A percentile compares a stretch with the other conserved stretches of the same genome.
Evolutionary conservation across 1,140 invertebrate genomes (phyloP).

Genomic region (Neodiprion fabricii): DNA sequence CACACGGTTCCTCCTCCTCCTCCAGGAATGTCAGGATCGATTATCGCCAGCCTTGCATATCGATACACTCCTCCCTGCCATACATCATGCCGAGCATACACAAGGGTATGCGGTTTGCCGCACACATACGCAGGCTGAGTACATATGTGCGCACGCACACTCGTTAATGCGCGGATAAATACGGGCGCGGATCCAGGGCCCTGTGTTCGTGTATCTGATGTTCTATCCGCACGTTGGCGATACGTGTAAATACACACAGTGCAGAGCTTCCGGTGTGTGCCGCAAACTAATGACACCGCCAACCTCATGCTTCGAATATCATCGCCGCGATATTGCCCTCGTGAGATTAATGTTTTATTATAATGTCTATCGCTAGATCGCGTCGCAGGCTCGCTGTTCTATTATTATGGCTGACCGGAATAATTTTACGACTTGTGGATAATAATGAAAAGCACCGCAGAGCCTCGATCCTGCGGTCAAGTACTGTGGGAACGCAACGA

Average conservation of each 20-base stretch:
- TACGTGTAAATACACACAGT: neutral
- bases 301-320: constrained; percentile 58
- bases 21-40: constrained; percentile 8
- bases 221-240: neutral
- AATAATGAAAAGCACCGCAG: neutral
- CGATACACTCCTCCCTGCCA: neutral
- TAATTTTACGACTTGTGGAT: constrained; percentile 2
- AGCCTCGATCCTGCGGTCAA: neutral
- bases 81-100: neutral
- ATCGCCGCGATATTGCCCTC: constrained; percentile 54
- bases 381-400: neutral
- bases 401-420: constrained; percentile 5
- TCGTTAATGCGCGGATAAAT: too few species aligned
- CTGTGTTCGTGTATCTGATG: neutral
- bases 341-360: constrained; percentile 51
- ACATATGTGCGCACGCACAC: neutral
- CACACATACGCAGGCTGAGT: neutral
- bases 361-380: neutral
- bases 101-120: neutral
- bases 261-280: neutral
- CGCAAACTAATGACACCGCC: constrained; percentile 49
- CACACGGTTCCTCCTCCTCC: neutral
- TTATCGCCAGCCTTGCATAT: constrained; percentile 12
- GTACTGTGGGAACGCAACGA: constrained; percentile 18
- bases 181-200: neutral